Evolutionary conservation across 2,888 invertebrate species (phyloP), one percentile per base, ranked within the genome.

Genomic region (Chrysina gloriosa): DNA sequence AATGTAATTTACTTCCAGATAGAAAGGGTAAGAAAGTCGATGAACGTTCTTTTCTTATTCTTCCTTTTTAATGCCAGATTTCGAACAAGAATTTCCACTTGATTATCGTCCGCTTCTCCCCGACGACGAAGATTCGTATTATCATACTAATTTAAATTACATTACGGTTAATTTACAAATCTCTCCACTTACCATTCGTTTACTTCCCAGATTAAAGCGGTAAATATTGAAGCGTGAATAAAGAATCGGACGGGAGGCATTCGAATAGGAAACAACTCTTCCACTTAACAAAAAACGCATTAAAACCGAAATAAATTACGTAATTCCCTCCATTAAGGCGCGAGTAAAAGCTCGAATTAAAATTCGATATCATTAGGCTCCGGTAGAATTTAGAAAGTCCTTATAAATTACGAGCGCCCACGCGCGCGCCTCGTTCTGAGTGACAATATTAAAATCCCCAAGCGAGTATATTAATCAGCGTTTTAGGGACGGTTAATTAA

Each of bases 291-390:
- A 42, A 31, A 29, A 61, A 61, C 42, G 42, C 58, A 61, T 61
- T 61, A 61, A 42, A n/a, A n/a, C n/a, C 5, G 58, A 27, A 61
- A 61, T 61, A 61, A 61, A 61, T 61, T 61, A 61, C 42, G 19
- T 27, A 42, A 29, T 61, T 61, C 27, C 19, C 45, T 42, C 29
- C 58, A 42, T 42, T 61, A 42, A 27, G 16, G n/a, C 42, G 7
- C 14, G 9, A 61, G 42, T 42, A 61, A 61, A 42, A 61, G 42
- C 58, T 42, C 42, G 29, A 61, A 61, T 61, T 61, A 61, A 42
- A 42, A 61, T 42, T 9, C 58, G 42, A 61, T 61, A 61, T 61
- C 42, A 42, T 61, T 61, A 27, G 42, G 14, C 25, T 27, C 42
- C 19, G 16, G 45, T n/a, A 19, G 58, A 61, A 61, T 61, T 61